phyloP scores from a whole-genome alignment of 2,888 invertebrate genomes.

The Thalpophila matura region DNA sequence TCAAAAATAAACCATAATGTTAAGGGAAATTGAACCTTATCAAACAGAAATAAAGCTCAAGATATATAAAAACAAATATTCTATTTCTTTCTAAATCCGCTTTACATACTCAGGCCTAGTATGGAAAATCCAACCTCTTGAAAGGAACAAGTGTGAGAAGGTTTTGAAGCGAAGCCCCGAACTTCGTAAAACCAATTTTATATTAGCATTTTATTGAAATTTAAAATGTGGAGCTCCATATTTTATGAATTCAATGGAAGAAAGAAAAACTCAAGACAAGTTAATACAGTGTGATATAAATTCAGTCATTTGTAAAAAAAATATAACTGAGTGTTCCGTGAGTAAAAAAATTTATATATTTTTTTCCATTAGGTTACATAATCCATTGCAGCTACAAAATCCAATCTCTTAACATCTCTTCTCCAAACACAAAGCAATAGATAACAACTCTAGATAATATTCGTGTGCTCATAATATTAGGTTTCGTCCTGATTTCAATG shows the following conservation, averaged over 20 bases:
- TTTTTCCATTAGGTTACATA: too few relatives aligned
- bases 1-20: constrained; percentile 36
- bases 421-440: constrained; percentile 15
- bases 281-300: constrained; percentile 17
- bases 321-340: constrained; percentile 4
- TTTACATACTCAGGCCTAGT: constrained; percentile 54
- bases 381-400: background rate
- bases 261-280: constrained; percentile 20
- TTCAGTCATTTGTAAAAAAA: constrained; percentile 20
- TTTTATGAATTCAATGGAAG: constrained; percentile 38
- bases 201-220: constrained; percentile 65
- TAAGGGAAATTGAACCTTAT: constrained; percentile 24
- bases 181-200: constrained; percentile 58
- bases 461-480: constrained; percentile 4
- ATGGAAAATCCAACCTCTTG: constrained; percentile 54
- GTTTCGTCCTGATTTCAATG: constrained; percentile 5
- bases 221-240: constrained; percentile 47
- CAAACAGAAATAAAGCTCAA: background rate
- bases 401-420: background rate
- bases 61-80: background rate
- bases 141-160: constrained; percentile 55
- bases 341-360: background rate
- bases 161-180: constrained; percentile 39
- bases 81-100: constrained; percentile 53
- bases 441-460: background rate